Percentiles rank a stretch among this genome's conserved stretches.
Evolutionary conservation across 2,888 invertebrate genomes (phyloP).

Genomic region (Catocala nupta): DNA sequence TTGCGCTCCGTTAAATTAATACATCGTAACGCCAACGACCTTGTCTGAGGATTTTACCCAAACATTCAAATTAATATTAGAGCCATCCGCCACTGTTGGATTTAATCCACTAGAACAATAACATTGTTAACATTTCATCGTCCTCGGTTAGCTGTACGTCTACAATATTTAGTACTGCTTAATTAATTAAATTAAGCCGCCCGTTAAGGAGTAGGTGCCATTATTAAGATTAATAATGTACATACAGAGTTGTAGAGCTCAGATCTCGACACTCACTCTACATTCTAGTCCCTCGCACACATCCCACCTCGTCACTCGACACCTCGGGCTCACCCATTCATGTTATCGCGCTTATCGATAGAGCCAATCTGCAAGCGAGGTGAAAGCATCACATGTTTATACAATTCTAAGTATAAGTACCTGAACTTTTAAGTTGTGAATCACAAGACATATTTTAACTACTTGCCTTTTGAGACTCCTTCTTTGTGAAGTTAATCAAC

Average conservation of each 20-base stretch:
- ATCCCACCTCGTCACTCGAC: conserved; percentile 13
- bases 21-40: conserved; percentile 53
- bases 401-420: too few relatives aligned
- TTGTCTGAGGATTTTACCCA: conserved; percentile 72
- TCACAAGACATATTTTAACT: too few relatives aligned
- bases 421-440: too few relatives aligned
- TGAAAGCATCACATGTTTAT: too few relatives aligned
- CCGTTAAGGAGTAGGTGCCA: conserved; percentile 68
- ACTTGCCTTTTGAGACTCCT: too few relatives aligned
- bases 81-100: conserved; percentile 69
- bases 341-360: neutral
- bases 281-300: conserved; percentile 18
- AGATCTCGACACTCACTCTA: conserved; percentile 20
- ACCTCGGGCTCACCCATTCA: conserved; percentile 2
- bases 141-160: conserved; percentile 71
- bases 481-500: too few relatives aligned
- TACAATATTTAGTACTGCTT: conserved; percentile 78
- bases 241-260: conserved; percentile 29
- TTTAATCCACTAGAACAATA: conserved; percentile 82
- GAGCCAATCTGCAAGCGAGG: conserved; percentile 14
- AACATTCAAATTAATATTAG: conserved; percentile 80
- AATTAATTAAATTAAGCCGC: conserved; percentile 80
- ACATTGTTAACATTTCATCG: conserved; percentile 82
- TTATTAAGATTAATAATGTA: conserved; percentile 80
- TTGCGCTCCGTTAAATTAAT: too few relatives aligned